These are phyloP conservation scores for Arbacia lixula DNA, from an alignment of 53 echinoderm and acorn worm genomes.

Conservation along the genomic window DNA sequence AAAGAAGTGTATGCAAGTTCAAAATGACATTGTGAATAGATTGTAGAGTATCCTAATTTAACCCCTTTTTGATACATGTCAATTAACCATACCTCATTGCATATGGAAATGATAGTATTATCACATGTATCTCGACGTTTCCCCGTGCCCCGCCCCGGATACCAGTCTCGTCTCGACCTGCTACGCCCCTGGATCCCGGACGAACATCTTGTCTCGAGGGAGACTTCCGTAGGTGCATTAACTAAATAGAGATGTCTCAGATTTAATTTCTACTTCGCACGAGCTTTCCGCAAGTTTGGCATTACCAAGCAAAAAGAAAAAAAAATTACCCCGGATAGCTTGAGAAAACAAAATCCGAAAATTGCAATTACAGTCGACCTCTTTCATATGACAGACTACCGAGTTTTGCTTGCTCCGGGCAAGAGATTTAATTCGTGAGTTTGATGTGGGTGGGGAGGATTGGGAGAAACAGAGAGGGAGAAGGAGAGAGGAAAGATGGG, in stretches of 20 bases:
- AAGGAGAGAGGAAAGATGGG: not conserved
- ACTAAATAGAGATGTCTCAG: not conserved
- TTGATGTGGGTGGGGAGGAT: not conserved
- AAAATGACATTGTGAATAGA: too few species aligned
- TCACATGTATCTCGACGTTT: too few species aligned
- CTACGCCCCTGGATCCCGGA: too few species aligned
- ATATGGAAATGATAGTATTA: too few species aligned
- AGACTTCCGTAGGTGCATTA: not conserved
- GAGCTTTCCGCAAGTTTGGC: not conserved
- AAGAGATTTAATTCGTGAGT: not conserved
- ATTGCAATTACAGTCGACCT: constrained; percentile 17
- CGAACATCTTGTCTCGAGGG: too few species aligned
- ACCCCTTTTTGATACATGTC: too few species aligned
- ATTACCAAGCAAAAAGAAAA: not conserved
- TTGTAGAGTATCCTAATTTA: too few species aligned
- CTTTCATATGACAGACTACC: constrained; percentile 1
- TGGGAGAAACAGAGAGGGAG: not conserved
- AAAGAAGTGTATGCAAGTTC: too few species aligned
- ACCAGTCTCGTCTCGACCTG: too few species aligned
- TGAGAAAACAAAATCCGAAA: constrained; percentile 17
- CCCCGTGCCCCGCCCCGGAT: too few species aligned
- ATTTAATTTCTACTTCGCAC: not conserved
- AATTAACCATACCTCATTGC: too few species aligned
- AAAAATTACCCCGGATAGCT: not conserved
- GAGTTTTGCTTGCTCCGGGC: too few species aligned